A percentile compares a stretch with the other conserved stretches of the same genome.
Conservation (phyloP, 2,797 vertebrate genomes). For the Fistularia tabacaria region DNA sequence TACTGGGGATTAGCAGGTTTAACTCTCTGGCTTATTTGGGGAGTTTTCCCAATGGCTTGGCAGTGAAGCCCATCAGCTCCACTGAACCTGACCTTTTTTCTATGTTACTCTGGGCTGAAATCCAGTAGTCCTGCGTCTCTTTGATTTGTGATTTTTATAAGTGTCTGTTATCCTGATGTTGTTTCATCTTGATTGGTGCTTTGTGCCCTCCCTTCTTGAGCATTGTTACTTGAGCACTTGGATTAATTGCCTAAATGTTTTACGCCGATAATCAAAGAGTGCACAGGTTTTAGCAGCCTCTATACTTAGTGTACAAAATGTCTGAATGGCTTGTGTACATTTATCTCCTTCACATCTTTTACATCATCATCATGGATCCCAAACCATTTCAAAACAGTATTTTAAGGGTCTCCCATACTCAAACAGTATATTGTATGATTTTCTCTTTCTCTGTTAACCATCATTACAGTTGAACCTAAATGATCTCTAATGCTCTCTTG, state of each 20-base stretch:
- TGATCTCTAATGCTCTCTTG: slow-evolving; percentile 5
- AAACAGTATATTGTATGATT: no score
- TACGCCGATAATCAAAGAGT: no score
- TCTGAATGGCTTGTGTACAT: no score
- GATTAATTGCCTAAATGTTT: slow-evolving; percentile 25
- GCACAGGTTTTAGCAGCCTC: no score
- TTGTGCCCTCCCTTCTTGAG: slow-evolving; percentile 24
- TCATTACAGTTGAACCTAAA: no score
- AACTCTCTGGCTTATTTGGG: slow-evolving; percentile 66
- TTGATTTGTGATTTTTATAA: slow-evolving; percentile 50
- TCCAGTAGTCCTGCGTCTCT: slow-evolving; percentile 40
- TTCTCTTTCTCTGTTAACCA: no score
- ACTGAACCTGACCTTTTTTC: slow-evolving; percentile 63
- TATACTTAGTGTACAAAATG: no score
- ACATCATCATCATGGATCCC: neutral
- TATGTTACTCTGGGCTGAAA: slow-evolving; percentile 38
- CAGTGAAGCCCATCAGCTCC: slow-evolving; percentile 46
- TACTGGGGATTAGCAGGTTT: slow-evolving; percentile 67
- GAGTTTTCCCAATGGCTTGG: slow-evolving; percentile 53
- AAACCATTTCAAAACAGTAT: neutral
- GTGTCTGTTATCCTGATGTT: slow-evolving; percentile 31
- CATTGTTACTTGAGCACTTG: slow-evolving; percentile 16
- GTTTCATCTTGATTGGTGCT: slow-evolving; percentile 31
- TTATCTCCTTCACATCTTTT: neutral
- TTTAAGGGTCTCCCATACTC: neutral